Evolutionary conservation across 2,888 invertebrate species (phyloP).

Genomic region (Polydrusus pterygomalis): DNA sequence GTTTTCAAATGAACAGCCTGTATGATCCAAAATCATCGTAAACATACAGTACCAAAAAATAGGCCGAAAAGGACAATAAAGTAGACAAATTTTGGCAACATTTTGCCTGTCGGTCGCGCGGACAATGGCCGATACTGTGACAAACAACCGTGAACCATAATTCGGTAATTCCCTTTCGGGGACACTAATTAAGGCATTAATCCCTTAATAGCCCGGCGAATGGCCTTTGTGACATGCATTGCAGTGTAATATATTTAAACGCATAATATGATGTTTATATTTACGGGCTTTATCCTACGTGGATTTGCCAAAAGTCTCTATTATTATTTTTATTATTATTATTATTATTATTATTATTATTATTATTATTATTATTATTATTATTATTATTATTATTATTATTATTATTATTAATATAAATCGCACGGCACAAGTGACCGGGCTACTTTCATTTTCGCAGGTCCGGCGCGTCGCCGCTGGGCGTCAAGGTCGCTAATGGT

Average conservation of each 20-base stretch:
- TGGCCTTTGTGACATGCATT: constrained; percentile 23
- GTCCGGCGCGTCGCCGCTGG: constrained; percentile 34
- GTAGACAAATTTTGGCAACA: constrained; percentile 39
- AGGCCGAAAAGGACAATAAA: constrained; percentile 27
- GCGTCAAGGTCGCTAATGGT: constrained; percentile 32
- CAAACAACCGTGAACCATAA: constrained; percentile 47
- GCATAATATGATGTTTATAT: too few species aligned
- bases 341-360: too few species aligned
- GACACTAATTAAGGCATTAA: constrained; percentile 42
- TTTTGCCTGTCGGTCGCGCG: constrained; percentile 34
- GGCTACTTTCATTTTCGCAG: constrained; percentile 41
- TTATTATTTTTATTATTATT: too few species aligned
- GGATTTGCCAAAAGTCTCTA: too few species aligned
- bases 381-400: too few species aligned
- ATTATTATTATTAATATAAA: too few species aligned
- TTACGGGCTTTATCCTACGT: too few species aligned
- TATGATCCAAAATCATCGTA: constrained; percentile 1
- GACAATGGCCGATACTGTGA: constrained; percentile 45
- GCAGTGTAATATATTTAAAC: background rate
- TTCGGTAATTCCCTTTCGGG: constrained; percentile 40
- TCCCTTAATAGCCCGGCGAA: constrained; percentile 36
- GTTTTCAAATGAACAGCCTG: too few species aligned
- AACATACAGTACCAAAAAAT: constrained; percentile 3
- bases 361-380: too few species aligned
- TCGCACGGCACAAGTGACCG: constrained; percentile 12